Evolutionary conservation across 2,797 vertebrate genomes (phyloP), one percentile per base, ranked within the genome.

Genomic region (Melanogrammus aeglefinus): DNA sequence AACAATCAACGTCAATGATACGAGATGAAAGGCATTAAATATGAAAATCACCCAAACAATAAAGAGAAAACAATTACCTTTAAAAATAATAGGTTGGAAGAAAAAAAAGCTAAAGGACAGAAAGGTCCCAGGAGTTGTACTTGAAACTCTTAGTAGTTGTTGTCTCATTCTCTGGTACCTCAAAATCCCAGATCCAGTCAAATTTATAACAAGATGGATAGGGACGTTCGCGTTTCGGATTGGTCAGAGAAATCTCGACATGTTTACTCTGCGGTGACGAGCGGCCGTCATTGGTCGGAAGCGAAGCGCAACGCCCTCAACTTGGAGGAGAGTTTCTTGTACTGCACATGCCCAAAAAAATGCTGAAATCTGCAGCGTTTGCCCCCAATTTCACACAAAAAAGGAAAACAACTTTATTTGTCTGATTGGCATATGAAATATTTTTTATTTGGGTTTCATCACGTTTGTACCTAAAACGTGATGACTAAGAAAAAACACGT

Each of bases 91-190:
- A 73, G 91, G 93, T 88, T 85, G 3, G 79, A 89, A 92, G 35
- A 36, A 36, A 91, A 84, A 90, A 85, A 88, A 90, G 83, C 89
- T 90, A 84, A 81, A 88, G 88, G 91, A 93, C 93, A 72, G 88
- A 75, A 79, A 73, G 84, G 86, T 94, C 94, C 94, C 85, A 63
- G 88, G 78, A 83, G 35, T 82, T 38, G 74, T 79, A 18, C 70
- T 35, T 12, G 70, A 76, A 18, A 80, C 6, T 0, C 0, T 79
- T 38, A 14, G 74, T 79, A 71, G 83, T 87, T 81, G 39, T 70
- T 89, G 82, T 92, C 90, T 92, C 93, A 95, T 95, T 82, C 91
- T 94, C 91, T 85, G 82, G 83, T 90, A 39, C 80, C 4, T 6
- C 5, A 9, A 41, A 0, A 0, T 2, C 3, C 0, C 0, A 2